Percentiles rank a stretch among this genome's conserved stretches.
Evolutionary conservation across 23 tunicate genomes (phyloP).

Genomic region (Halocynthia roretzi): DNA sequence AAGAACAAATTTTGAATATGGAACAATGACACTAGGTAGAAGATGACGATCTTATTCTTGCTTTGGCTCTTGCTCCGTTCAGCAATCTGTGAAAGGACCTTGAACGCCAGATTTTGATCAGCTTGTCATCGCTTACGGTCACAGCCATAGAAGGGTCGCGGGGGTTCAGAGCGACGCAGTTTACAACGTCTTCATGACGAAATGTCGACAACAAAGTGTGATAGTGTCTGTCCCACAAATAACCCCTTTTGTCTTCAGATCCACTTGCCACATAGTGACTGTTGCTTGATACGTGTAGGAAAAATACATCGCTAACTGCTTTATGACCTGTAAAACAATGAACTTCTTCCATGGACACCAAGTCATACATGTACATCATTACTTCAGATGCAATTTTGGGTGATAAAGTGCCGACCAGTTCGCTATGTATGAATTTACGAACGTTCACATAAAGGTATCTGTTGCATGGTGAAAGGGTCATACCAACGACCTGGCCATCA

Average conservation of each 20-base stretch:
- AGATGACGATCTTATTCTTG: conserved; percentile 19
- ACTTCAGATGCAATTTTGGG: conserved; percentile 32
- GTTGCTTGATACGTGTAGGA: conserved; percentile 43
- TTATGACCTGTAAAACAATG: conserved; percentile 28
- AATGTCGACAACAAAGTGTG: conserved; percentile 15
- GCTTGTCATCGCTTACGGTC: conserved; percentile 62
- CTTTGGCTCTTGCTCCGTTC: conserved; percentile 59
- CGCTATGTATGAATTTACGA: conserved; percentile 32
- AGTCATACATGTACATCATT: conserved; percentile 35
- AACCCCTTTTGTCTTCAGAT: conserved; percentile 59
- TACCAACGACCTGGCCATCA: conserved; percentile 71
- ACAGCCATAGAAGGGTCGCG: conserved; percentile 89
- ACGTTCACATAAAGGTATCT: conserved; percentile 65
- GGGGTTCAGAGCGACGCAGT: conserved; percentile 85
- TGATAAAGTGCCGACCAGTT: not conserved
- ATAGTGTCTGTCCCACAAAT: conserved; percentile 74
- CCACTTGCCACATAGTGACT: conserved; percentile 78
- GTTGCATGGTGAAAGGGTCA: conserved; percentile 61
- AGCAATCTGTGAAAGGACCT: conserved; percentile 56
- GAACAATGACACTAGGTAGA: not conserved
- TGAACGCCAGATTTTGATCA: conserved; percentile 80
- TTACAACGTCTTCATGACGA: conserved; percentile 59
- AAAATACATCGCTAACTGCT: conserved; percentile 58
- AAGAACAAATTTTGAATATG: too few relatives aligned
- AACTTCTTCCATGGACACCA: conserved; percentile 57